A percentile compares a stretch with the other conserved stretches of the same genome.
phyloP scores from a whole-genome alignment of 64 coral and sea anemone genomes.

The Cladopsammia gracilis region DNA sequence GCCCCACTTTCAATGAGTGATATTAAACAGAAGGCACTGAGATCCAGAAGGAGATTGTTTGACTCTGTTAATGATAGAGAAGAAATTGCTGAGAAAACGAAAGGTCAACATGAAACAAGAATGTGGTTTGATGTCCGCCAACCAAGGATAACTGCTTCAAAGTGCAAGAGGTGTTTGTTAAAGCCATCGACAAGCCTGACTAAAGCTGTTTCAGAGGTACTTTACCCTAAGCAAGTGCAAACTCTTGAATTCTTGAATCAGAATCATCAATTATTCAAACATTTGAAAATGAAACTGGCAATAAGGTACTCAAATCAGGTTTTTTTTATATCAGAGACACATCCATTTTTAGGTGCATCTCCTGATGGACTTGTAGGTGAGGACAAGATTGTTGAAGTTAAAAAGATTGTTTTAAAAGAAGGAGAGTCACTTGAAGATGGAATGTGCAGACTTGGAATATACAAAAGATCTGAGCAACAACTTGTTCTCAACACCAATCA shows the following conservation, averaged over 20 bases:
- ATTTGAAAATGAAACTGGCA: constrained; percentile 71
- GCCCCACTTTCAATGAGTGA: too few relatives aligned
- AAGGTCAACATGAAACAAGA: too few relatives aligned
- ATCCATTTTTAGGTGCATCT: constrained; percentile 78
- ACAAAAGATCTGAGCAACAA: constrained; percentile 64
- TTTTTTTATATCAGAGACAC: constrained; percentile 71
- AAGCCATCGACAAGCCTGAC: constrained; percentile 81
- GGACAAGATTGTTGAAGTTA: constrained; percentile 61
- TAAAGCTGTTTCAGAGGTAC: constrained; percentile 73
- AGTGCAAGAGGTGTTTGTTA: too few relatives aligned
- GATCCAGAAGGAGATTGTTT: too few relatives aligned
- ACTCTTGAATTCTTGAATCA: constrained; percentile 62
- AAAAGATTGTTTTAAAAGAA: constrained; percentile 70
- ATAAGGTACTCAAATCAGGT: constrained; percentile 73
- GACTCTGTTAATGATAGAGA: too few relatives aligned
- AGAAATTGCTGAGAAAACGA: too few relatives aligned
- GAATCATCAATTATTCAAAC: constrained; percentile 60
- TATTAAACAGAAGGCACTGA: too few relatives aligned
- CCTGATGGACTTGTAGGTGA: constrained; percentile 79
- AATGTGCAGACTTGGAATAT: constrained; percentile 72
- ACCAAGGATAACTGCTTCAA: too few relatives aligned
- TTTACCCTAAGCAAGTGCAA: constrained; percentile 31
- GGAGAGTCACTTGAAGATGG: constrained; percentile 70
- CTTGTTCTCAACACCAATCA: too few relatives aligned
- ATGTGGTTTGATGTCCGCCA: too few relatives aligned